Percentiles rank a stretch among this genome's conserved stretches.
These are phyloP conservation scores for Xenops minutus DNA, from an alignment of 2,797 vertebrate species.

Conservation along the genomic window DNA sequence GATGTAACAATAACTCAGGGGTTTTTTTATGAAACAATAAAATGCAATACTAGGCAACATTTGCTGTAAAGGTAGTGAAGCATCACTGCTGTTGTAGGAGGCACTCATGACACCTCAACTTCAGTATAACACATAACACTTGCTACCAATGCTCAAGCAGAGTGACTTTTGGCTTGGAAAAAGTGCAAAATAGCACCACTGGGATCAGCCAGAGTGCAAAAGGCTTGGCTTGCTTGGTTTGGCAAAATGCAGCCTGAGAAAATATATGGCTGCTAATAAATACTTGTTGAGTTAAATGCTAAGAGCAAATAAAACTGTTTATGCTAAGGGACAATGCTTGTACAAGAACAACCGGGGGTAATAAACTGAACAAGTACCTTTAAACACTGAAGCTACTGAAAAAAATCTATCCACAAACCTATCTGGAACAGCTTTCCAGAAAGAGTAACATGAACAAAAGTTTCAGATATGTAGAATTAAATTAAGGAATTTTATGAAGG, in stretches of 20 bases:
- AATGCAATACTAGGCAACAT: not conserved
- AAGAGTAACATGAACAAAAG: not conserved
- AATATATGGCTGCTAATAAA: not conserved
- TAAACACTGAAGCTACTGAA: not conserved
- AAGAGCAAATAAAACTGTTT: not conserved
- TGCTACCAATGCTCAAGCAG: not conserved
- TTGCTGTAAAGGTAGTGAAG: not conserved
- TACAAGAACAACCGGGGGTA: not conserved
- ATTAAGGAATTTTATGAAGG: not conserved
- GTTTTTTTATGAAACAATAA: not conserved
- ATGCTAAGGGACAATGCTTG: not conserved
- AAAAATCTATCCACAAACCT: not conserved
- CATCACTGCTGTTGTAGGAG: not conserved
- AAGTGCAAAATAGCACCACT: not conserved
- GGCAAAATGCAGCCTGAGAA: not conserved
- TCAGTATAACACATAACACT: accelerated
- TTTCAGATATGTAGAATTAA: not conserved
- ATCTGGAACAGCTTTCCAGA: not conserved
- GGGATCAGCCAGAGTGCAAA: not conserved
- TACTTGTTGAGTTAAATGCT: not conserved
- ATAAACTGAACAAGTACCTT: not conserved
- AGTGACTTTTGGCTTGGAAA: not conserved
- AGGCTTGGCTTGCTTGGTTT: not conserved
- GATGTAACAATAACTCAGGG: not conserved
- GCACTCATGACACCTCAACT: not conserved